These are phyloP conservation scores for Neria commutata DNA, from an alignment of 2,888 invertebrate species.

Conservation along the genomic window DNA sequence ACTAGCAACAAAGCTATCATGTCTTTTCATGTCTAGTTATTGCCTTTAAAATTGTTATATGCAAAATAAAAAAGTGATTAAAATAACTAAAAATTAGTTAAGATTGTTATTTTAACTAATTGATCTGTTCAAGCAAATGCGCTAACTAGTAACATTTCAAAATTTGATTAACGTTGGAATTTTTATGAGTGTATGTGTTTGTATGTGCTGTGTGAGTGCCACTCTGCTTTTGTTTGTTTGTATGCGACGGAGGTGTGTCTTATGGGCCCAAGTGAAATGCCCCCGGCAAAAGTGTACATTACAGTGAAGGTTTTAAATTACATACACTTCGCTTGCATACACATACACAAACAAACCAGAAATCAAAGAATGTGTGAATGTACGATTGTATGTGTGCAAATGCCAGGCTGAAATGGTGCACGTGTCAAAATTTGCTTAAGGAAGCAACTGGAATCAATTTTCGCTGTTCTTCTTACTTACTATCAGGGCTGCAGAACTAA, in stretches of 20 bases:
- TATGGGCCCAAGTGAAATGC: conserved; percentile 42
- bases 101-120: too few relatives aligned
- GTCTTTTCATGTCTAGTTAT: too few relatives aligned
- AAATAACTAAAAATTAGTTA: too few relatives aligned
- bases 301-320: conserved; percentile 50
- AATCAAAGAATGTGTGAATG: not conserved
- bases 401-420: conserved; percentile 12
- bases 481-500: too few relatives aligned
- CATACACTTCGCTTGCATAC: conserved; percentile 35
- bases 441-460: conserved; percentile 50
- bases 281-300: conserved; percentile 49
- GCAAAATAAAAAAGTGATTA: too few relatives aligned
- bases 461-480: conserved; percentile 32
- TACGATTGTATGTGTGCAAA: not conserved
- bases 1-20: too few relatives aligned
- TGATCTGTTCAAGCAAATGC: too few relatives aligned
- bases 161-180: too few relatives aligned
- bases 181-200: too few relatives aligned
- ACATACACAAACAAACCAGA: conserved; percentile 20
- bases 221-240: not conserved
- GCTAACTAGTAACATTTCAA: too few relatives aligned
- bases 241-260: not conserved
- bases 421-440: conserved; percentile 45
- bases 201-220: not conserved
- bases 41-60: too few relatives aligned